phyloP scores from a whole-genome alignment of 2,113 vertebrate species.

The Willisornis vidua region DNA sequence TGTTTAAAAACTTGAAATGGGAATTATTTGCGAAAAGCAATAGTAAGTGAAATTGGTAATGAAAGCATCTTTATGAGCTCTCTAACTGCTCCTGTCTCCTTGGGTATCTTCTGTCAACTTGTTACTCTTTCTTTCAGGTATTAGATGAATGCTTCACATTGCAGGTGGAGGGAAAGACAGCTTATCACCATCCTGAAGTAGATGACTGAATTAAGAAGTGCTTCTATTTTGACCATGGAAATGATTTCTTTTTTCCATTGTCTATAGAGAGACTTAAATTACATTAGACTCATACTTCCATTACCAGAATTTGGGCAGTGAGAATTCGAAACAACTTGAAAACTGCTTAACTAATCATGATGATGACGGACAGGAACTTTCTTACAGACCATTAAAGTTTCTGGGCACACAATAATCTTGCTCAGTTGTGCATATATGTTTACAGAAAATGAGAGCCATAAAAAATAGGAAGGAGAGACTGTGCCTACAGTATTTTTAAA shows the following conservation, averaged over 20 bases:
- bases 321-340: not conserved
- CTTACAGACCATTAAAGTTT: not conserved
- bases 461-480: not conserved
- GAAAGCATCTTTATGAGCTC: not conserved
- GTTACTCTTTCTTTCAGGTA: not conserved
- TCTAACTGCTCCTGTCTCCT: not conserved
- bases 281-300: not conserved
- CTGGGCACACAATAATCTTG: not conserved
- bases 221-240: not conserved
- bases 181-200: not conserved
- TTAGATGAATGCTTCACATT: not conserved
- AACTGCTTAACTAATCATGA: not conserved
- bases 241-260: not conserved
- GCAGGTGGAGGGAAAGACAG: fast-evolving
- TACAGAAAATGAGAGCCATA: not conserved
- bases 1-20: not conserved
- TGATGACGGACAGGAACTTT: not conserved
- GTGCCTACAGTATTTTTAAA: not conserved
- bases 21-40: not conserved
- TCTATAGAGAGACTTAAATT: not conserved
- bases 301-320: not conserved
- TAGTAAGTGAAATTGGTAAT: not conserved
- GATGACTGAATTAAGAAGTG: not conserved
- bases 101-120: not conserved
- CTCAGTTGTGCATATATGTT: not conserved